A percentile compares a stretch with the other conserved stretches of the same genome.
phyloP scores from a whole-genome alignment of 2,888 invertebrate genomes.

The Ectropis crepuscularia region DNA sequence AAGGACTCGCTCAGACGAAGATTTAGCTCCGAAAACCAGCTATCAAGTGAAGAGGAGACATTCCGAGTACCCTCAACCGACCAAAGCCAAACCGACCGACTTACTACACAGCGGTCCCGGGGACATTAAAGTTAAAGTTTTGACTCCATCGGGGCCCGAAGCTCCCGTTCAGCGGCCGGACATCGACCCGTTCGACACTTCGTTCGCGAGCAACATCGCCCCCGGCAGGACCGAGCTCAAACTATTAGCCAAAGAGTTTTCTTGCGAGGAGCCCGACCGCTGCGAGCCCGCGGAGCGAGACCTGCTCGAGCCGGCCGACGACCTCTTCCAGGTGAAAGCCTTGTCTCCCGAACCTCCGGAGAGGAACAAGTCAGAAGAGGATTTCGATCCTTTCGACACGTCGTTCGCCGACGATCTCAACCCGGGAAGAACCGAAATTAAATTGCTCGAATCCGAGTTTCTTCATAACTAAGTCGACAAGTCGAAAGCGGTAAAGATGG shows the following conservation, averaged over 20 bases:
- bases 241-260: slow-evolving; percentile 90
- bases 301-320: slow-evolving; percentile 80
- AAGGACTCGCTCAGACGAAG: slow-evolving; percentile 87
- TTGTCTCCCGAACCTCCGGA: slow-evolving; percentile 87
- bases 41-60: slow-evolving; percentile 75
- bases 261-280: slow-evolving; percentile 76
- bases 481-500: slow-evolving; percentile 79
- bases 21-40: slow-evolving; percentile 82
- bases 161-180: slow-evolving; percentile 70
- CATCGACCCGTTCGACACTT: slow-evolving; percentile 94
- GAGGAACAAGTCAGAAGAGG: slow-evolving; percentile 59
- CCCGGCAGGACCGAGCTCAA: slow-evolving; percentile 93
- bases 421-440: slow-evolving; percentile 91
- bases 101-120: slow-evolving; percentile 64
- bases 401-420: slow-evolving; percentile 90
- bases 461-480: slow-evolving; percentile 49
- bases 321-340: slow-evolving; percentile 88
- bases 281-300: slow-evolving; percentile 67
- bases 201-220: slow-evolving; percentile 90
- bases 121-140: slow-evolving; percentile 84
- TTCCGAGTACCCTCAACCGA: slow-evolving; percentile 75
- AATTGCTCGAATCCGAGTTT: slow-evolving; percentile 91
- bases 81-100: slow-evolving; percentile 64
- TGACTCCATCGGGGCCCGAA: slow-evolving; percentile 80
- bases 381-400: slow-evolving; percentile 93